Percentiles rank a stretch among this genome's conserved stretches.
These are phyloP conservation scores for Eclectus roratus DNA, from an alignment of 2,113 vertebrate genomes.

Conservation along the genomic window DNA sequence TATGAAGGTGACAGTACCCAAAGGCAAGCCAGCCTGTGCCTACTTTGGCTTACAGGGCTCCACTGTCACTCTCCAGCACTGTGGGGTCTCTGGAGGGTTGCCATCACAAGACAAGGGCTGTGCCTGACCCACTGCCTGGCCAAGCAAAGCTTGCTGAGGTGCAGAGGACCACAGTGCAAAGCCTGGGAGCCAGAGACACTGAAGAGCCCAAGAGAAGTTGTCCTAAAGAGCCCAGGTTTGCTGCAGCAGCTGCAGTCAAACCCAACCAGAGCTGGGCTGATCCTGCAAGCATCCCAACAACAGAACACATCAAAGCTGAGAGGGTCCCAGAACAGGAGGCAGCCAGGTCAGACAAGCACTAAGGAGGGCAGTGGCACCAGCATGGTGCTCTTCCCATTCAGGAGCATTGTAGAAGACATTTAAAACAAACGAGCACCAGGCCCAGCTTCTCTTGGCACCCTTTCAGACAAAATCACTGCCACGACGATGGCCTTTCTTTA, in stretches of 20 bases:
- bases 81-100: accelerated
- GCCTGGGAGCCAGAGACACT: accelerated
- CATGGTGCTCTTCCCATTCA: accelerated
- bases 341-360: too few relatives aligned
- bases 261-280: background rate
- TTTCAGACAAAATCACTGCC: background rate
- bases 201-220: background rate
- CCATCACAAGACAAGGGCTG: background rate
- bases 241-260: background rate
- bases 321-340: background rate
- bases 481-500: background rate
- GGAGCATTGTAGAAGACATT: background rate
- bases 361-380: background rate
- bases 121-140: background rate
- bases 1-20: accelerated
- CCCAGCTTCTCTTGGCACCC: background rate
- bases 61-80: background rate
- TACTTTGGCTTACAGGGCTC: background rate
- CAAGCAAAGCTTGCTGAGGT: background rate
- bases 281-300: accelerated
- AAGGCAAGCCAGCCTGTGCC: background rate
- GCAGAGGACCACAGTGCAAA: background rate
- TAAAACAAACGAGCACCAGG: background rate
- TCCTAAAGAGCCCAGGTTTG: background rate
- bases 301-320: background rate